phyloP scores from a whole-genome alignment of 2,888 invertebrate genomes.

The Amphipoea oculea region DNA sequence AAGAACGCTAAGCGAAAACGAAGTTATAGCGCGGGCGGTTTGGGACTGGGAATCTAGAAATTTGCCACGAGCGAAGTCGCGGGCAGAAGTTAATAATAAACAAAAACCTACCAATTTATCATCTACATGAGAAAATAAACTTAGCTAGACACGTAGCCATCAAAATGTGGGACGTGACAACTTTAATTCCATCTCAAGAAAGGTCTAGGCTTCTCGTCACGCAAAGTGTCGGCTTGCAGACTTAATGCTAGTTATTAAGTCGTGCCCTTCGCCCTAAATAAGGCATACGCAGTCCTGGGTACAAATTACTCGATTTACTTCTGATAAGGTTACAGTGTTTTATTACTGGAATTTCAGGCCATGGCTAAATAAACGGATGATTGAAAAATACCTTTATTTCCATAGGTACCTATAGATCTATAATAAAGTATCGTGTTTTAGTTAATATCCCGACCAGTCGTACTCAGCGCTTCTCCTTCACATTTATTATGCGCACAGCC shows the following conservation, averaged over 20 bases:
- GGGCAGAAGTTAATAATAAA: neutral
- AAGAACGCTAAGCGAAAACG: neutral
- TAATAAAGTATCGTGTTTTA: no score
- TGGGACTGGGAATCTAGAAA: neutral
- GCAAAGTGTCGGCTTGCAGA: constrained; percentile 37
- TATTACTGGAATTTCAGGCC: constrained; percentile 9
- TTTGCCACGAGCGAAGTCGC: neutral
- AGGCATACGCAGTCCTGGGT: constrained; percentile 29
- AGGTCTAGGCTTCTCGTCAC: constrained; percentile 45
- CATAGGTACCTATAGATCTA: neutral
- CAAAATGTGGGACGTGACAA: constrained; percentile 40
- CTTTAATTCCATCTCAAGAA: constrained; percentile 48
- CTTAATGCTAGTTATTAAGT: constrained; percentile 49
- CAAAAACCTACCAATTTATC: constrained; percentile 9
- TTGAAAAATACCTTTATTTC: neutral
- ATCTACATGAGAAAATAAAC: constrained; percentile 9
- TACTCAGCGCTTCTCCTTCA: no score
- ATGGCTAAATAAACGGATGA: neutral
- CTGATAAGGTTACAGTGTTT: constrained; percentile 41
- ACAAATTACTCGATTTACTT: constrained; percentile 52
- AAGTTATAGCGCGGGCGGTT: neutral
- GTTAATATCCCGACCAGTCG: neutral
- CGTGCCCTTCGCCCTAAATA: constrained; percentile 41
- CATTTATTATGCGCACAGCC: no score
- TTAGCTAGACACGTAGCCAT: constrained; percentile 19